phyloP scores from a whole-genome alignment of 2,113 vertebrate species.

The Chaenogobius annularis region DNA sequence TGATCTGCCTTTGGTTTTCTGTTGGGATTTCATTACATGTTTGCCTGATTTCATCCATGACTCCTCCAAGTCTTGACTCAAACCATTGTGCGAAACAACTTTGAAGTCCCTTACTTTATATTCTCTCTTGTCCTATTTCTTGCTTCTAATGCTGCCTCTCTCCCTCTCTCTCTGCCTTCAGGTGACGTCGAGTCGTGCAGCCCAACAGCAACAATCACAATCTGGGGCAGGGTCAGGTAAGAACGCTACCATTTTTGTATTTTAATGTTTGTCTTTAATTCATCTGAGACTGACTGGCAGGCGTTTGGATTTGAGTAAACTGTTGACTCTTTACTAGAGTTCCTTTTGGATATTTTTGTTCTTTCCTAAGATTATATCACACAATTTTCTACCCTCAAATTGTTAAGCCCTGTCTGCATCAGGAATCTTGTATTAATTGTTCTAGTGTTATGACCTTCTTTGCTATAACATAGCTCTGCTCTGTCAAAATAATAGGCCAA shows the following conservation, averaged over 20 bases:
- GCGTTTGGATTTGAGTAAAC: slow-evolving; percentile 27
- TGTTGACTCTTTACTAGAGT: neutral
- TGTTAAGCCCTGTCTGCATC: neutral
- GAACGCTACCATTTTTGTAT: slow-evolving; percentile 7
- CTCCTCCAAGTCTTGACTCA: slow-evolving; percentile 43
- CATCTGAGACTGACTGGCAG: slow-evolving; percentile 25
- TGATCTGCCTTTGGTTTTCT: slow-evolving; percentile 30
- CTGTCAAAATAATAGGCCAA: neutral
- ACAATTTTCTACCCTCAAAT: neutral
- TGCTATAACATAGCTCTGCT: neutral
- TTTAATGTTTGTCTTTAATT: neutral
- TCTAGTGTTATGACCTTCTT: neutral
- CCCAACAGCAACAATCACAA: slow-evolving; percentile 79
- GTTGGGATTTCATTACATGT: slow-evolving; percentile 52
- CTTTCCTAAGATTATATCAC: neutral
- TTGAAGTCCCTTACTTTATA: slow-evolving; percentile 29
- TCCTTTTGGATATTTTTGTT: neutral
- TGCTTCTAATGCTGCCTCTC: slow-evolving; percentile 20
- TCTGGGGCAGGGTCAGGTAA: slow-evolving; percentile 68
- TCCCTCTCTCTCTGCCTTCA: slow-evolving; percentile 48
- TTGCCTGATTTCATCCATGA: slow-evolving; percentile 19
- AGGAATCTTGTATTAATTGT: neutral
- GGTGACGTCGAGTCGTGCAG: slow-evolving; percentile 85
- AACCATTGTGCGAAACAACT: slow-evolving; percentile 47
- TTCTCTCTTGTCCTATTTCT: slow-evolving; percentile 28